Conservation (phyloP, 2,113 vertebrate species). For the Elaphurus davidianus region DNA sequence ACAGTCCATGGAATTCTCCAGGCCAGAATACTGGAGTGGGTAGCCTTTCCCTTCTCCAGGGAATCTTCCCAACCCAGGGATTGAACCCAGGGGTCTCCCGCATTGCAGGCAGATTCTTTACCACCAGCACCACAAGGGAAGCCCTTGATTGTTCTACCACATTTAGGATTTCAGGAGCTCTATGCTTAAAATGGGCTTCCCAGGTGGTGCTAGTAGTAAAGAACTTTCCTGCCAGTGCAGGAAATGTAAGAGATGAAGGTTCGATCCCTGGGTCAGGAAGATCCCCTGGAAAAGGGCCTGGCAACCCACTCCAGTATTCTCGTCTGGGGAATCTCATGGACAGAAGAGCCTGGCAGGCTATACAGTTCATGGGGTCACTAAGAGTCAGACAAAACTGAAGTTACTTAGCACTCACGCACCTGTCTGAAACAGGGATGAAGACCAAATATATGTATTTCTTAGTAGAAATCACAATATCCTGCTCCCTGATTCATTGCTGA, state of each 20-base stretch:
- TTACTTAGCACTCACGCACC: background rate
- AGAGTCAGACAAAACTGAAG: background rate
- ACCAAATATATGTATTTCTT: background rate
- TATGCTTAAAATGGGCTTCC: background rate
- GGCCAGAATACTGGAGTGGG: background rate
- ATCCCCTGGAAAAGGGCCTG: background rate
- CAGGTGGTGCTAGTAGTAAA: background rate
- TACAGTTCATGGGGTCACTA: background rate
- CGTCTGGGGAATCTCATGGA: background rate
- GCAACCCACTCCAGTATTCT: background rate
- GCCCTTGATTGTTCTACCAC: background rate
- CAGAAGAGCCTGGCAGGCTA: background rate
- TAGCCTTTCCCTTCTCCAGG: background rate
- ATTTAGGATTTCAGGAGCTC: background rate
- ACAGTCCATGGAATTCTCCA: background rate
- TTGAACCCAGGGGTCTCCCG: rapidly evolving
- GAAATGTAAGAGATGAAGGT: background rate
- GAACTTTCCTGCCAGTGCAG: background rate
- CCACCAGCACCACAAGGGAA: background rate
- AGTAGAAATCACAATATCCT: background rate
- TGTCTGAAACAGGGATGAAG: background rate
- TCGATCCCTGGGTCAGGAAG: background rate
- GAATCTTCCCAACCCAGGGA: background rate
- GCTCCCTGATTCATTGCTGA: background rate
- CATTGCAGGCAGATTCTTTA: background rate